Conservation (phyloP, 2,797 vertebrate genomes). For the Cryptoprocta ferox region DNA sequence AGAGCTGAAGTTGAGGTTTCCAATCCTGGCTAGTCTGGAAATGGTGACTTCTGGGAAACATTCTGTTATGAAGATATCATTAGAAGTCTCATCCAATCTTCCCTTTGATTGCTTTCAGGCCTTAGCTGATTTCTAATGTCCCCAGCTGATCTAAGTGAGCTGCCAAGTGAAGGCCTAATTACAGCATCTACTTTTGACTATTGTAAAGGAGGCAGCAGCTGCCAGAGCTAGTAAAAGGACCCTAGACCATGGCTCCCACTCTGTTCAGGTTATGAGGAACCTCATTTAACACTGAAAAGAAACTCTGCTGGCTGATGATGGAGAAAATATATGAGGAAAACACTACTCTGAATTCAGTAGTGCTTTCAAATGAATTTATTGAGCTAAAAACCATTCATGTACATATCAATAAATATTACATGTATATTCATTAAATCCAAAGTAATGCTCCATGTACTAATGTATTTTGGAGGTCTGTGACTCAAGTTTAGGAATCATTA, state of each 20-base stretch:
- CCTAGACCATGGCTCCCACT: neutral
- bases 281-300: neutral
- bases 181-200: neutral
- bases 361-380: neutral
- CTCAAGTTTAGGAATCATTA: neutral
- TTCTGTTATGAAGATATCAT: conserved; percentile 14
- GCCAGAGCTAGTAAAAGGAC: neutral
- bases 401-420: neutral
- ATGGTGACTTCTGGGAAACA: neutral
- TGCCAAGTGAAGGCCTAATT: neutral
- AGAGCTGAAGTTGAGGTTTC: neutral
- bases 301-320: neutral
- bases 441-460: neutral
- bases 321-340: neutral
- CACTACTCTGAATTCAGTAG: neutral
- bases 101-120: neutral
- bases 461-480: neutral
- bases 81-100: neutral
- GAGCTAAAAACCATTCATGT: neutral
- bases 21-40: neutral
- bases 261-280: neutral
- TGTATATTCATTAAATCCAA: neutral
- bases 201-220: neutral
- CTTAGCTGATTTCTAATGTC: neutral
- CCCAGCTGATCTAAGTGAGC: neutral